Evolutionary conservation across 2,113 vertebrate genomes (phyloP).

Genomic region (Verasper variegatus): DNA sequence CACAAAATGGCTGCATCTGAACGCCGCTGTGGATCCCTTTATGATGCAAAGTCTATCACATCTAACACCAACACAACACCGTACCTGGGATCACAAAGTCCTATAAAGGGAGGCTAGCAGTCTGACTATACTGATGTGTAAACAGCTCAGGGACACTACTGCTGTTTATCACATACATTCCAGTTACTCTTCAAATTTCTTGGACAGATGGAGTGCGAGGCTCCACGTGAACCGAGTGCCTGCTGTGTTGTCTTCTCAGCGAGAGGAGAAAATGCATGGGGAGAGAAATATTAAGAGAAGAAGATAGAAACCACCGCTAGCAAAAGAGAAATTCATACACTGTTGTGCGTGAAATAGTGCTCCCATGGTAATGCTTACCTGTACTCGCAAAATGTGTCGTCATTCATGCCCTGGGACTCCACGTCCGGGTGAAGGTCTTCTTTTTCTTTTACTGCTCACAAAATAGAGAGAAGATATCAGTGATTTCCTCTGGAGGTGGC

Average conservation of each 20-base stretch:
- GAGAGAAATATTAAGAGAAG: conserved; percentile 53
- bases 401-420: conserved; percentile 94
- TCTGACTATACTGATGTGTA: conserved; percentile 54
- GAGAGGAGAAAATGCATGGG: conserved; percentile 49
- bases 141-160: conserved; percentile 59
- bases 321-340: conserved; percentile 21
- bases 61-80: conserved; percentile 57
- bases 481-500: conserved; percentile 43
- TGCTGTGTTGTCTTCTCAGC: conserved; percentile 74
- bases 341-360: conserved; percentile 31
- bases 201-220: conserved; percentile 58
- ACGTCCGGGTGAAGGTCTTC: conserved; percentile 96
- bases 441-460: conserved; percentile 93
- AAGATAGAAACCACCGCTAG: conserved; percentile 25
- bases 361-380: conserved; percentile 84
- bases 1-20: conserved; percentile 50
- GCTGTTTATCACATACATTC: conserved; percentile 79
- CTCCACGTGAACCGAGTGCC: conserved; percentile 65
- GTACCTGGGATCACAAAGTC: conserved; percentile 52
- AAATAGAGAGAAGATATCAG: conserved; percentile 56
- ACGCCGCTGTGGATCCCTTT: conserved; percentile 34
- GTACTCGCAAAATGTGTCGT: conserved; percentile 98
- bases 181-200: conserved; percentile 74
- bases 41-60: conserved; percentile 41
- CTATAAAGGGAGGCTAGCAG: conserved; percentile 50